Evolutionary conservation across 2,113 vertebrate genomes (phyloP).

Genomic region (Caloenas nicobarica): DNA sequence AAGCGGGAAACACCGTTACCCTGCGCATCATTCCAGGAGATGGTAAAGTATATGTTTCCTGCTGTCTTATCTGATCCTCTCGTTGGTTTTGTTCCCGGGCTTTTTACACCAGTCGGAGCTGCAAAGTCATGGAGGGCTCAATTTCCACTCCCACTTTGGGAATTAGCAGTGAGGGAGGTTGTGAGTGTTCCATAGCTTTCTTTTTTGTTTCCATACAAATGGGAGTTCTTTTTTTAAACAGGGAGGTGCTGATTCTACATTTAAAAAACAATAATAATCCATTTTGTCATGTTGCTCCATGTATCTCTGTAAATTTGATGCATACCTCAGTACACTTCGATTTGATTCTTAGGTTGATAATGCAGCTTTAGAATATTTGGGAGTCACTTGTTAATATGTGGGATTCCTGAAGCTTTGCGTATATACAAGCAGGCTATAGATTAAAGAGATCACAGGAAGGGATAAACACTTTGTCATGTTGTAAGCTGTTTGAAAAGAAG

Average conservation of each 20-base stretch:
- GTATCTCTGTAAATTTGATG: not conserved
- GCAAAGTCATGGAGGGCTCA: not conserved
- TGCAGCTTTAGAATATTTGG: not conserved
- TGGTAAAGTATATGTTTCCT: constrained; percentile 84
- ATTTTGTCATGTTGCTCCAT: not conserved
- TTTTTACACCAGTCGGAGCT: not conserved
- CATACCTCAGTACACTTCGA: accelerated
- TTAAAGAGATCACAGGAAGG: constrained; percentile 32
- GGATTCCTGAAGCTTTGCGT: not conserved
- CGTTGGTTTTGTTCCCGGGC: not conserved
- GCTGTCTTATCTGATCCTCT: not conserved
- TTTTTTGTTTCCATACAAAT: not conserved
- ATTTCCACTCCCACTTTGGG: accelerated
- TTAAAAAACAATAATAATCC: not conserved
- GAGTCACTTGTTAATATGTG: not conserved
- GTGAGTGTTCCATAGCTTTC: not conserved
- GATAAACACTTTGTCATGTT: constrained; percentile 25
- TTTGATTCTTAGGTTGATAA: not conserved
- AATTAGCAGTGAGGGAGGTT: not conserved
- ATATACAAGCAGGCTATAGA: not conserved
- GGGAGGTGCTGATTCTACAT: not conserved
- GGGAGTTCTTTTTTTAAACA: not conserved
- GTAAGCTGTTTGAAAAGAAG: constrained; percentile 48
- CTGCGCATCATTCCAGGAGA: constrained; percentile 98
- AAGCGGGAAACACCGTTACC: constrained; percentile 97